These are phyloP conservation scores for Balanococcus diminutus DNA, from an alignment of 2,888 invertebrate species.

Conservation along the genomic window DNA sequence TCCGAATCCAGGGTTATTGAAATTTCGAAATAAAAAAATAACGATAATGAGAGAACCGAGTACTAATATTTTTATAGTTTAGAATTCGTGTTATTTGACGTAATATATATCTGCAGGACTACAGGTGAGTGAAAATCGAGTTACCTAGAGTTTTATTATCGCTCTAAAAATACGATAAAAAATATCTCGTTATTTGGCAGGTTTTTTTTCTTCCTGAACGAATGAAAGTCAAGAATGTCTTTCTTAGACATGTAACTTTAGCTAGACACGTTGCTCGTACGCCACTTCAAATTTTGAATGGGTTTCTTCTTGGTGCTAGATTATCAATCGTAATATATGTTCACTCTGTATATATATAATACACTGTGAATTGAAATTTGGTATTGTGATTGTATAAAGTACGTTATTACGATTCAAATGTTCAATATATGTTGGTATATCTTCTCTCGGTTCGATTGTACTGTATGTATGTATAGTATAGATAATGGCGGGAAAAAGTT, in stretches of 20 bases:
- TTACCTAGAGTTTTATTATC: not conserved
- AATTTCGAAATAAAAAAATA: not conserved
- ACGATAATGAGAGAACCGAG: not conserved
- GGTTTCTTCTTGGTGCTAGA: not conserved
- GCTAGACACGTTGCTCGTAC: not conserved
- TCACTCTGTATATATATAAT: too few species aligned
- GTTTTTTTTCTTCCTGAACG: not conserved
- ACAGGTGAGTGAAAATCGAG: not conserved
- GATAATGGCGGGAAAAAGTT: not conserved
- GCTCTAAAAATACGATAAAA: not conserved
- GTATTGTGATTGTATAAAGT: not conserved
- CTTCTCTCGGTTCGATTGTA: not conserved
- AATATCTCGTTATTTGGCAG: not conserved
- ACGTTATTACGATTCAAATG: not conserved
- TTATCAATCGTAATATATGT: not conserved
- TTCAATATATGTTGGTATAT: not conserved
- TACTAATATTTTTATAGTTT: not conserved
- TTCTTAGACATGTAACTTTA: not conserved
- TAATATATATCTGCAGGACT: too few species aligned
- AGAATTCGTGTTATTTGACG: not conserved
- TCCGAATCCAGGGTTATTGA: not conserved
- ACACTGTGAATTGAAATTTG: not conserved
- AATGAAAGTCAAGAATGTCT: not conserved
- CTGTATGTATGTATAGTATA: too few species aligned
- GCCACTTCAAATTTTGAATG: not conserved